Conservation (phyloP, 2,888 invertebrate genomes). For the Yponomeuta plumbellus region DNA sequence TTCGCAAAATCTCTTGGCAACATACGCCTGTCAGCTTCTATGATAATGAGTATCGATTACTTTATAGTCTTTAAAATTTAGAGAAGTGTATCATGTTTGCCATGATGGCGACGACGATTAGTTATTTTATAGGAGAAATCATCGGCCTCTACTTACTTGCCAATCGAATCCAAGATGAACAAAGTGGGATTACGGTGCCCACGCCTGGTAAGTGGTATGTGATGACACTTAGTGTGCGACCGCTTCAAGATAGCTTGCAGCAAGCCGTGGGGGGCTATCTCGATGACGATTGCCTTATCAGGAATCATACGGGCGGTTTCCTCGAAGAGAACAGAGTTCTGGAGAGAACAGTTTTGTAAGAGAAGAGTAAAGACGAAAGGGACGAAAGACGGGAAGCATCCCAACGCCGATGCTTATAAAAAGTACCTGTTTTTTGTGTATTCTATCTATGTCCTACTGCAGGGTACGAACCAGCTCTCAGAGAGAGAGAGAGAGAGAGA, state of each 20-base stretch:
- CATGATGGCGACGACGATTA: not conserved
- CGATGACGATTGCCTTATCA: constrained; percentile 85
- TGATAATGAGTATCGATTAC: too few species aligned
- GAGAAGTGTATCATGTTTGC: too few species aligned
- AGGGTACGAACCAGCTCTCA: too few species aligned
- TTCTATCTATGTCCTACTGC: too few species aligned
- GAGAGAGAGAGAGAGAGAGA: too few species aligned
- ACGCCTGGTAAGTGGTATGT: constrained; percentile 83
- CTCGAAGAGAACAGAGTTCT: constrained; percentile 82
- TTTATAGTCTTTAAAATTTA: too few species aligned
- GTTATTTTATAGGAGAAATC: not conserved
- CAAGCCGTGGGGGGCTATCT: constrained; percentile 91
- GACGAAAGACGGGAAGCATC: too few species aligned
- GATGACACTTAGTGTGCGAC: constrained; percentile 77
- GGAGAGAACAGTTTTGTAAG: constrained; percentile 4
- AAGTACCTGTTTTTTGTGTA: too few species aligned
- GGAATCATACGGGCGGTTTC: constrained; percentile 86
- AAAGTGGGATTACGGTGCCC: constrained; percentile 75
- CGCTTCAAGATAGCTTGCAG: constrained; percentile 89
- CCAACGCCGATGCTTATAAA: too few species aligned
- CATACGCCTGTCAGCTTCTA: too few species aligned
- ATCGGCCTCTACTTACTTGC: constrained; percentile 58
- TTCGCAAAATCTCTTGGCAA: too few species aligned
- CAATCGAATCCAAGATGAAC: constrained; percentile 75
- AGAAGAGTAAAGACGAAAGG: too few species aligned